phyloP scores from a whole-genome alignment of 2,113 vertebrate species.

The Carlito syrichta region DNA sequence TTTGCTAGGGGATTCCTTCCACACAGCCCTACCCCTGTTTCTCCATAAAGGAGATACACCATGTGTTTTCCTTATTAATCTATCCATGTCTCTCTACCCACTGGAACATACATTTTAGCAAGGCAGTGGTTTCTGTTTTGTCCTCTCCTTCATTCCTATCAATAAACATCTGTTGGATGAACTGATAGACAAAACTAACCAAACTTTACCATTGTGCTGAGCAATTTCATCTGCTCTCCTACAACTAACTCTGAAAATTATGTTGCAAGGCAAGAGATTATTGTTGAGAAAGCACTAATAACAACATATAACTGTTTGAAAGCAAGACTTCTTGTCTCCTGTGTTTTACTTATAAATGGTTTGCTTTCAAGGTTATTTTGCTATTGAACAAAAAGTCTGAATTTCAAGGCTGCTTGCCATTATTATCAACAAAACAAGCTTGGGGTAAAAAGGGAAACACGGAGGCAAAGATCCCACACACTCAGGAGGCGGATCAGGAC shows the following conservation, averaged over 20 bases:
- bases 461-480: accelerated
- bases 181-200: accelerated
- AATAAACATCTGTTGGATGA: not conserved
- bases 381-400: not conserved
- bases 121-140: accelerated
- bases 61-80: accelerated
- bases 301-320: too few relatives aligned
- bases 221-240: not conserved
- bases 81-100: not conserved
- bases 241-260: not conserved
- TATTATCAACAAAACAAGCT: not conserved
- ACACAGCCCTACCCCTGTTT: not conserved
- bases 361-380: not conserved
- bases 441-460: not conserved
- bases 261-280: not conserved
- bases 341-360: not conserved
- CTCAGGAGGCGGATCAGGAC: not conserved
- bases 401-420: not conserved
- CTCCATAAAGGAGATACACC: not conserved
- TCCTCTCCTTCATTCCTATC: not conserved
- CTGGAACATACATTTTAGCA: not conserved
- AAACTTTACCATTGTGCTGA: not conserved
- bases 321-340: not conserved
- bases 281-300: not conserved
- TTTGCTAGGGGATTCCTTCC: not conserved